Conservation (phyloP, 2,113 vertebrate species). For the Lates calcarifer region DNA sequence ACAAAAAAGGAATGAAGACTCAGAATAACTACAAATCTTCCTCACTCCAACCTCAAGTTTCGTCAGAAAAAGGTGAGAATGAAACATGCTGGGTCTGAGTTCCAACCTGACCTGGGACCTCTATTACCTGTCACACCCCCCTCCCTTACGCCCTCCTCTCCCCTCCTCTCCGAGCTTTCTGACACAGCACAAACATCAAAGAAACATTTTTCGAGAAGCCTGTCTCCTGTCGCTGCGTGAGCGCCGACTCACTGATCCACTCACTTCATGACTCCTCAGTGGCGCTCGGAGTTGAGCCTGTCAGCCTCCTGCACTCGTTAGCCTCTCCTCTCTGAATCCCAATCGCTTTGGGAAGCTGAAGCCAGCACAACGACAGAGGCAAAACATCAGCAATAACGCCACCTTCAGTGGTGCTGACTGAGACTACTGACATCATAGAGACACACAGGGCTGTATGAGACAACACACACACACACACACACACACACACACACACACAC, state of each 20-base stretch:
- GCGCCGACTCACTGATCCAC: conserved; percentile 39
- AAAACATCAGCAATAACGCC: conserved; percentile 60
- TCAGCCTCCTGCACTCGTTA: conserved; percentile 56
- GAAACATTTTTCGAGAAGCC: conserved; percentile 9
- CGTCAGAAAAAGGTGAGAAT: not conserved
- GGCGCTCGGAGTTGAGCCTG: conserved; percentile 44
- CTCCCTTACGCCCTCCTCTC: not conserved
- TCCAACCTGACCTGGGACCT: conserved; percentile 20
- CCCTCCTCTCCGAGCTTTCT: not conserved
- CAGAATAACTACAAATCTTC: not conserved
- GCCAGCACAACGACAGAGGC: conserved; percentile 38
- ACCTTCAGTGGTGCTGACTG: conserved; percentile 57
- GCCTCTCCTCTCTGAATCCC: conserved; percentile 53
- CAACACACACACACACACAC: conserved; percentile 5
- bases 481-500: conserved; percentile 2
- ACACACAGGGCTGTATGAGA: conserved; percentile 39
- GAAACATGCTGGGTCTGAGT: conserved; percentile 19
- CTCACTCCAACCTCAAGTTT: not conserved
- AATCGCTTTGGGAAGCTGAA: conserved; percentile 46
- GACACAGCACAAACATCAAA: conserved; percentile 37
- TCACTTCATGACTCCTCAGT: conserved; percentile 44
- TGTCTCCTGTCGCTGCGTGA: conserved; percentile 29
- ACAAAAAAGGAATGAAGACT: not conserved
- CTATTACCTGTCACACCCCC: conserved; percentile 1
- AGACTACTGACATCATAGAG: conserved; percentile 52